Conservation (phyloP, 2,113 vertebrate species). For the Nycticebus coucang region DNA sequence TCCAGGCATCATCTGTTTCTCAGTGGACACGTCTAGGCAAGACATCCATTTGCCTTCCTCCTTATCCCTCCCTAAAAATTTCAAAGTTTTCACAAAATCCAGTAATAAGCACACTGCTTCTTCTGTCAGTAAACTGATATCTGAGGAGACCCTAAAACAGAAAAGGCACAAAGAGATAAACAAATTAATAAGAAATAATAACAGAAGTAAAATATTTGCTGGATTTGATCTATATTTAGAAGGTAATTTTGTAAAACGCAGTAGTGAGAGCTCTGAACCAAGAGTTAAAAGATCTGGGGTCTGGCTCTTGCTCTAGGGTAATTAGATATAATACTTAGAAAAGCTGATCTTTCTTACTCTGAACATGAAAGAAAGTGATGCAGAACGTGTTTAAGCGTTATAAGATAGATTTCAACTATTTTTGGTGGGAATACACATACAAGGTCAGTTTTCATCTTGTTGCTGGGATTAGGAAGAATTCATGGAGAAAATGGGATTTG, state of each 20-base stretch:
- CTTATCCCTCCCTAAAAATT: not conserved
- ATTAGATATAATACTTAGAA: not conserved
- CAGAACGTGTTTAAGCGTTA: not conserved
- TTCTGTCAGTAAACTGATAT: not conserved
- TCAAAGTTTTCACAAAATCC: not conserved
- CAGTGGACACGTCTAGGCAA: too few relatives aligned
- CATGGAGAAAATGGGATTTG: not conserved
- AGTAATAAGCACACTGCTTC: not conserved
- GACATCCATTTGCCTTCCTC: too few relatives aligned
- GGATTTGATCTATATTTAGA: not conserved
- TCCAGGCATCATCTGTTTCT: too few relatives aligned
- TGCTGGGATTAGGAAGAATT: not conserved
- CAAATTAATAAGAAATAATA: not conserved
- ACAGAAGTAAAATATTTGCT: not conserved
- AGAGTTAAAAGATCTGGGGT: not conserved
- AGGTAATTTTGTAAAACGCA: not conserved
- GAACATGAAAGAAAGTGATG: not conserved
- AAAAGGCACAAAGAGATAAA: not conserved
- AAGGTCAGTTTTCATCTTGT: not conserved
- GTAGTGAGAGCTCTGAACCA: not conserved
- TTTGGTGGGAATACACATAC: not conserved
- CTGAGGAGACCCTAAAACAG: not conserved
- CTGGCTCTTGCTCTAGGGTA: not conserved
- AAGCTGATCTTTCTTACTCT: not conserved
- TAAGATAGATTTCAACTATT: not conserved